Conservation (phyloP, 2,113 vertebrate genomes). For the Furnarius figulus region DNA sequence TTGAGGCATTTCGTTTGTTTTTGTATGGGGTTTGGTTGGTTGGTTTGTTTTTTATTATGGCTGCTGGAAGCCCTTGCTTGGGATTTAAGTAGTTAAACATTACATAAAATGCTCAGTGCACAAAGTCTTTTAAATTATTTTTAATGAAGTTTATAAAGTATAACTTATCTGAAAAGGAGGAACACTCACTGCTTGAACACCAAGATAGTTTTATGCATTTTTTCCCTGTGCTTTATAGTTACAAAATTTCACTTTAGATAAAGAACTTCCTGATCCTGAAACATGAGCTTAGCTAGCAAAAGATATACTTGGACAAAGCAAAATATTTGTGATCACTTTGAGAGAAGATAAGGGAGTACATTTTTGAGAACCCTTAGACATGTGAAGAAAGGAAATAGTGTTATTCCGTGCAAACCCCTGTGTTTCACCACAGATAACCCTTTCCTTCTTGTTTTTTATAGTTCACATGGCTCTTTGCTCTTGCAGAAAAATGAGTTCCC, state of each 20-base stretch:
- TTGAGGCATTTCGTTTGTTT: background rate
- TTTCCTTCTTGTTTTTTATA: background rate
- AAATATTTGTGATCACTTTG: background rate
- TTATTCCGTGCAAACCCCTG: background rate
- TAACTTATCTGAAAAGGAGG: background rate
- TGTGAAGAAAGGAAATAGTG: background rate
- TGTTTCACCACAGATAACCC: background rate
- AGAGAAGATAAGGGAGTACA: background rate
- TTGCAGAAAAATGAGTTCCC: background rate
- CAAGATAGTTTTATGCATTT: background rate
- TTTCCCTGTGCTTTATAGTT: background rate
- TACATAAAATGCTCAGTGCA: background rate
- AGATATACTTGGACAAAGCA: background rate
- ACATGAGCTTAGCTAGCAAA: background rate
- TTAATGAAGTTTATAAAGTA: background rate
- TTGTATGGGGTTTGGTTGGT: background rate
- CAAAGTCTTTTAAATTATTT: background rate
- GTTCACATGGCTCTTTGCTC: background rate
- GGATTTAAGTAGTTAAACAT: background rate
- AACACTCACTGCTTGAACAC: background rate
- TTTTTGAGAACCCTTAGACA: background rate
- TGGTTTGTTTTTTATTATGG: background rate
- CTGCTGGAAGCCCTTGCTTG: background rate
- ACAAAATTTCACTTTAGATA: background rate
- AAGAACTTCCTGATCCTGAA: background rate